Evolutionary conservation across 1,140 invertebrate genomes (phyloP), one percentile per base, ranked within the genome.

Genomic region (Lordiphosa mommai): DNA sequence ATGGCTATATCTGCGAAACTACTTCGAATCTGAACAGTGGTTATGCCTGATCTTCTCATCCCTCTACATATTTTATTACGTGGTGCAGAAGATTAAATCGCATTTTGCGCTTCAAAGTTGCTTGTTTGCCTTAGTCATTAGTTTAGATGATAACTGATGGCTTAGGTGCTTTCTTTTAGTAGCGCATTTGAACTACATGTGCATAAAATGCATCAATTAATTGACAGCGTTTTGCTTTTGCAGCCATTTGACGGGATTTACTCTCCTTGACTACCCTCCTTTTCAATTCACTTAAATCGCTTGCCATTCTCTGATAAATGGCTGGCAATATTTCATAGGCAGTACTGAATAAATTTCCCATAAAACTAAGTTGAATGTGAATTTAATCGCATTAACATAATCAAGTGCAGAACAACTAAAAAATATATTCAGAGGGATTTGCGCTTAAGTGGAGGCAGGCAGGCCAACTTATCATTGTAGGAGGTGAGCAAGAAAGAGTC

Each of bases 361-460:
- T 80, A 71, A 82, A 80, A 61, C 47, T 63, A 61, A 46, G 43
- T 67, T 46, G 70, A 41, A 59, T 67, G 60, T 46, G 57, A 72
- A 72, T 79, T 68, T 70, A 72, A 59, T 46, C 52, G 70, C 44
- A 82, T 80, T 82, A 67, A 76, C 66, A 74, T 80, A 76, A 76
- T 63, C 65, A 68, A 68, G 47, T 68, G 68, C 55, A 60, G 23
- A 58, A 61, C 32, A 67, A 73, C 71, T 71, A 76, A 71, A 80
- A 80, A 82, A 80, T 82, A 82, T 67, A 82, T 82, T 82, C 60
- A 63, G 71, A 59, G 50, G 57, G 58, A 74, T 74, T 67, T 71
- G 36, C 65, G 52, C 60, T 65, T 50, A 27, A 59, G 61, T 27
- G 40, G 40, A 34, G 38, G 12, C 10, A 23, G 12, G 17, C 46